Conservation (phyloP, 2,113 vertebrate genomes). For the Dolichotis patagonum region DNA sequence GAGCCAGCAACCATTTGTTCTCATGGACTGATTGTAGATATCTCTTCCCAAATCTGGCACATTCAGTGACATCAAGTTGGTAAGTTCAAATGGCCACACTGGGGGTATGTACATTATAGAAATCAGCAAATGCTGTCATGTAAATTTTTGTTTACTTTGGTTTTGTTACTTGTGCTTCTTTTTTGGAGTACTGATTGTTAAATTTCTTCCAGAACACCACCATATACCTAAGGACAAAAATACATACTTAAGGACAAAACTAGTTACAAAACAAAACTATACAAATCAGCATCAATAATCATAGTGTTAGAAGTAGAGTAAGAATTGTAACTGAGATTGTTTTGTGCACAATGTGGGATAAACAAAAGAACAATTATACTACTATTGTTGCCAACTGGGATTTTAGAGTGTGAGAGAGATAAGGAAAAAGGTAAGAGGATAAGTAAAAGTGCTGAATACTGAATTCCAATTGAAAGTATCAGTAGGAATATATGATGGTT, state of each 20-base stretch:
- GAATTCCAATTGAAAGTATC: neutral
- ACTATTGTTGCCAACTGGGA: conserved; percentile 12
- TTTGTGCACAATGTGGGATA: neutral
- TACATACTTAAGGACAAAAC: conserved; percentile 20
- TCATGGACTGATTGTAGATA: neutral
- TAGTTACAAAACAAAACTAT: conserved; percentile 53
- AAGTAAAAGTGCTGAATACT: neutral
- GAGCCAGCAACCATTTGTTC: no score
- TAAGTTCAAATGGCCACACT: neutral
- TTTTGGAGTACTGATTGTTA: neutral
- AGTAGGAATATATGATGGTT: neutral
- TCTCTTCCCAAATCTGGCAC: neutral
- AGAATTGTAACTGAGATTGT: neutral
- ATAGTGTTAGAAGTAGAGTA: neutral
- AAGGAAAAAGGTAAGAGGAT: neutral
- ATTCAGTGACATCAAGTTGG: neutral
- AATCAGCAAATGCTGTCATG: neutral
- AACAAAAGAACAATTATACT: conserved; percentile 37
- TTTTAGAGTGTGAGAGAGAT: neutral
- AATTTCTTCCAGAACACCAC: neutral
- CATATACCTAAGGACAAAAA: conserved; percentile 19
- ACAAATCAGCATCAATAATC: conserved; percentile 35
- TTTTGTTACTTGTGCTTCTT: neutral
- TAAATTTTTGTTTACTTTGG: neutral
- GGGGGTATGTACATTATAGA: neutral